Percentiles rank a stretch among this genome's conserved stretches.
Evolutionary conservation across 1,140 invertebrate species (phyloP).

Genomic region (Archegozetes longisetosus): DNA sequence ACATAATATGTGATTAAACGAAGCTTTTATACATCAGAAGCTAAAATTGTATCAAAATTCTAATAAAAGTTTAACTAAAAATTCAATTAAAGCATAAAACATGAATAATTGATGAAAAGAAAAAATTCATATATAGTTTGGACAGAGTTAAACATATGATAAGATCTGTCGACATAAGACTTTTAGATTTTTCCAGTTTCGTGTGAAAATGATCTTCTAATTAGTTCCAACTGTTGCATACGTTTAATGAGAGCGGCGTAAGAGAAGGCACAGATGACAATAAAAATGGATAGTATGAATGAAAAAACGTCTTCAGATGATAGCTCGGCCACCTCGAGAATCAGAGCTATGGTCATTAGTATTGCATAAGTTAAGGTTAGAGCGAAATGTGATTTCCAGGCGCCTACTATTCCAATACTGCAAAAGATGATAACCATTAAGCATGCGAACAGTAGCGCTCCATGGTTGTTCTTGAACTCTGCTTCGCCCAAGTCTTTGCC

Average conservation of each 20-base stretch:
- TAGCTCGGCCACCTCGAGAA: constrained; percentile 5
- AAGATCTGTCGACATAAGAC: too few relatives aligned
- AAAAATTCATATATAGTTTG: too few relatives aligned
- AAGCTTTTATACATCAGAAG: too few relatives aligned
- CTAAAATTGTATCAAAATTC: too few relatives aligned
- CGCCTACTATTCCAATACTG: not conserved
- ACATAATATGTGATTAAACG: too few relatives aligned
- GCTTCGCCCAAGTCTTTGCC: constrained; percentile 9
- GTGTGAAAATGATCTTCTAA: constrained; percentile 6
- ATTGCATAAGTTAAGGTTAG: constrained; percentile 1
- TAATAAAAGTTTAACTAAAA: too few relatives aligned
- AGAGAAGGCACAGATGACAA: constrained; percentile 7
- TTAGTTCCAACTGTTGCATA: constrained; percentile 3
- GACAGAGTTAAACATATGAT: too few relatives aligned
- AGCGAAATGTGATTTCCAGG: constrained; percentile 5
- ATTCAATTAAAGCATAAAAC: too few relatives aligned
- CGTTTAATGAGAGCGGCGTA: constrained; percentile 7
- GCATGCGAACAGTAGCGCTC: constrained; percentile 4
- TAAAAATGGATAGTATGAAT: not conserved
- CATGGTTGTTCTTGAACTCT: constrained; percentile 7
- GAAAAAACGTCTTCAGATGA: constrained; percentile 5
- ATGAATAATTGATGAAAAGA: too few relatives aligned
- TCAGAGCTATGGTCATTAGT: constrained; percentile 6
- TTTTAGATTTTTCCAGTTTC: constrained; percentile 6
- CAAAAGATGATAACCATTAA: constrained; percentile 8